Evolutionary conservation across 2,888 invertebrate species (phyloP).

Genomic region (Oscheius sp.): DNA sequence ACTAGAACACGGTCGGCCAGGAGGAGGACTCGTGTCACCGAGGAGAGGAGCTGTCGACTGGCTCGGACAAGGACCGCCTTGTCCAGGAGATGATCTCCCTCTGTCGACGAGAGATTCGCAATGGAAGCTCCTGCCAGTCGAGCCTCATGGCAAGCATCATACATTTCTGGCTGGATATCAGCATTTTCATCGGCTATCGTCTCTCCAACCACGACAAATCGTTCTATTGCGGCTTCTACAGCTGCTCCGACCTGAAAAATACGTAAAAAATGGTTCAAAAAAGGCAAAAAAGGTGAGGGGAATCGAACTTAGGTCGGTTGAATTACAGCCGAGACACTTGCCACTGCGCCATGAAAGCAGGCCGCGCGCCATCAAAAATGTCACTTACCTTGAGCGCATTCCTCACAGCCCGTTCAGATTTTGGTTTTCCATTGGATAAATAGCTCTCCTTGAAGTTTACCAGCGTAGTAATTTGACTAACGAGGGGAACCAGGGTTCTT

Average conservation of each 20-base stretch:
- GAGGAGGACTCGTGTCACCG: constrained; percentile 93
- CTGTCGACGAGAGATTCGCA: constrained; percentile 62
- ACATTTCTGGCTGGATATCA: constrained; percentile 96
- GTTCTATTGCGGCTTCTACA: constrained; percentile 94
- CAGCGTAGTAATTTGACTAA: constrained; percentile 93
- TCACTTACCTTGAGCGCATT: constrained; percentile 80
- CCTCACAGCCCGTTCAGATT: constrained; percentile 80
- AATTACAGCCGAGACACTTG: background rate
- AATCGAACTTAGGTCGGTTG: background rate
- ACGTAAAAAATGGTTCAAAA: background rate
- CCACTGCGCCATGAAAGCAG: background rate
- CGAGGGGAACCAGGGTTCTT: constrained; percentile 90
- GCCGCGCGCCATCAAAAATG: background rate
- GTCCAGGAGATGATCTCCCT: constrained; percentile 40
- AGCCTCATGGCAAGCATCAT: constrained; percentile 96
- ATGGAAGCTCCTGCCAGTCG: constrained; percentile 82
- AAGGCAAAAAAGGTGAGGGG: background rate
- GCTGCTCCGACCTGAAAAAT: constrained; percentile 87
- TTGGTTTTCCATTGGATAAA: constrained; percentile 78
- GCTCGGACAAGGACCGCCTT: constrained; percentile 83
- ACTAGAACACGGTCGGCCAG: constrained; percentile 97
- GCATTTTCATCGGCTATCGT: constrained; percentile 98
- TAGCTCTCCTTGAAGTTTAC: constrained; percentile 82
- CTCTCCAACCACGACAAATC: constrained; percentile 97
- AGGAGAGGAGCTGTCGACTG: constrained; percentile 89